Evolutionary conservation across 2,113 vertebrate genomes (phyloP).

Genomic region (Sitta europaea): DNA sequence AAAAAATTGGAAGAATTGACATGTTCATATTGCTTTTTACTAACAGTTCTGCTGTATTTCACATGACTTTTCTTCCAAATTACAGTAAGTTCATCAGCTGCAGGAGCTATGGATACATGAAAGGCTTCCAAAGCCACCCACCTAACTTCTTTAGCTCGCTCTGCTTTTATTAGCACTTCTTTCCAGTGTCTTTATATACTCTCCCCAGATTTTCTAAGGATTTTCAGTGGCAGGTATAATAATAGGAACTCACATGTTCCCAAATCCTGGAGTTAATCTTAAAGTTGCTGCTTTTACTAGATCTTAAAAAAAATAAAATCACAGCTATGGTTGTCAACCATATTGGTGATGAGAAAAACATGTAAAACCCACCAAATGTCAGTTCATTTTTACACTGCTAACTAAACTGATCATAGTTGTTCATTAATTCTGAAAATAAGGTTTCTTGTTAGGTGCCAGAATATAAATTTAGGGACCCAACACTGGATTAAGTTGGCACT

Average conservation of each 20-base stretch:
- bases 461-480: background rate
- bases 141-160: background rate
- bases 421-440: background rate
- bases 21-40: background rate
- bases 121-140: slow-evolving; percentile 2
- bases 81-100: background rate
- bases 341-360: background rate
- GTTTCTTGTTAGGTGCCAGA: background rate
- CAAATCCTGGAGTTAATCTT: background rate
- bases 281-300: background rate
- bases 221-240: slow-evolving; percentile 12
- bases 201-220: background rate
- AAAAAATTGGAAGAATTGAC: background rate
- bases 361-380: background rate
- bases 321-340: background rate
- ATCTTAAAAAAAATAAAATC: background rate
- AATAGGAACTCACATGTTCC: slow-evolving; percentile 1
- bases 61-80: background rate
- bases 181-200: background rate
- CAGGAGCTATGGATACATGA: background rate
- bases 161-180: slow-evolving; percentile 22
- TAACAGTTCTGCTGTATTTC: background rate
- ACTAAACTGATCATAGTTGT: background rate
- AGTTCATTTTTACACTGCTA: background rate
- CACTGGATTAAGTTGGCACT: background rate